Conservation (phyloP, 2,113 vertebrate genomes). For the Crotalus helleri region DNA sequence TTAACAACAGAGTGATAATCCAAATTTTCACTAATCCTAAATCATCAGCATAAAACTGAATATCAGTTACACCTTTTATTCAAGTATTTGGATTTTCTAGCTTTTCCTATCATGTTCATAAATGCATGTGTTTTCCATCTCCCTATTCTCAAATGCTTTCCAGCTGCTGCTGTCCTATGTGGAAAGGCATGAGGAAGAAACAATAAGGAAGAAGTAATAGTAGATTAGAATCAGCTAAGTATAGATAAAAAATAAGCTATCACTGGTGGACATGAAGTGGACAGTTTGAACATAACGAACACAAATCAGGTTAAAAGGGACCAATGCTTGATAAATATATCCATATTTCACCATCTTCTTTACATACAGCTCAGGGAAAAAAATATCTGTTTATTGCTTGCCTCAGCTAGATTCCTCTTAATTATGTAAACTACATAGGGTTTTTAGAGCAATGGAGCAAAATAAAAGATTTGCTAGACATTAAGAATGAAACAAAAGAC, state of each 20-base stretch:
- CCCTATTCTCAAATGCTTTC: constrained; percentile 46
- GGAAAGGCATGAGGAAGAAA: neutral
- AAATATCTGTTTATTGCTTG: neutral
- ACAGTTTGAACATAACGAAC: constrained; percentile 30
- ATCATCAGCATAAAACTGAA: neutral
- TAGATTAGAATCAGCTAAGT: neutral
- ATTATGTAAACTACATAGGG: neutral
- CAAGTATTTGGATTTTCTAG: constrained; percentile 25
- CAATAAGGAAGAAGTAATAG: neutral
- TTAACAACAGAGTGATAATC: neutral
- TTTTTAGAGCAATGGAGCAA: neutral
- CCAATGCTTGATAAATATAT: neutral
- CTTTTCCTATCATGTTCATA: constrained; percentile 35
- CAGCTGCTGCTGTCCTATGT: constrained; percentile 37
- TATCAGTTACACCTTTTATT: neutral
- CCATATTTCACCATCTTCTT: neutral
- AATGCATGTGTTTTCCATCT: constrained; percentile 54
- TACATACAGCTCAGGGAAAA: neutral
- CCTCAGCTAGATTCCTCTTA: neutral
- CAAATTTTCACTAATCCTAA: constrained; percentile 42
- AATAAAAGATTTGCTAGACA: neutral
- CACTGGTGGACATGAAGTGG: constrained; percentile 48
- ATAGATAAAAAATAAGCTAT: constrained; percentile 43
- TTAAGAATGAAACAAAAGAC: neutral
- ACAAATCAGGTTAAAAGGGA: neutral